Evolutionary conservation across 2,888 invertebrate species (phyloP).

Genomic region (Erebia epiphron): DNA sequence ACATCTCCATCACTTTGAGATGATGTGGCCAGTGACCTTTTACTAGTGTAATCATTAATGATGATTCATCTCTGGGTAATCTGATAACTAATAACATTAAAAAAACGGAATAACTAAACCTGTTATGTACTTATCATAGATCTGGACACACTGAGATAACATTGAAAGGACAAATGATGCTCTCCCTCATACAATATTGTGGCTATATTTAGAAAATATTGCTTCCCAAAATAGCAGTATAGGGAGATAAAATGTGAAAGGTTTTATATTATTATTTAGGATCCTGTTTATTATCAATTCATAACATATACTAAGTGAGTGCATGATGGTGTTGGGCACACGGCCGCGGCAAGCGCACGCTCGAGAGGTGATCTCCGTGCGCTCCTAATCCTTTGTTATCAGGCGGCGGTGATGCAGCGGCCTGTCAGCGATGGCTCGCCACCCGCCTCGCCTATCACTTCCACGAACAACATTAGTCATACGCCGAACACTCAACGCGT

Average conservation of each 20-base stretch:
- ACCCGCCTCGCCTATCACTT: constrained; percentile 77
- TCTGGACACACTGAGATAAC: constrained; percentile 43
- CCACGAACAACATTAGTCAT: constrained; percentile 82
- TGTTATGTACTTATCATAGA: constrained; percentile 32
- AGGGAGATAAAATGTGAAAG: constrained; percentile 32
- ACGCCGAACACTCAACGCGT: constrained; percentile 78
- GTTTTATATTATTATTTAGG: constrained; percentile 25
- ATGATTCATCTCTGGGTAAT: constrained; percentile 69
- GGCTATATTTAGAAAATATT: constrained; percentile 79
- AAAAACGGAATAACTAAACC: constrained; percentile 40
- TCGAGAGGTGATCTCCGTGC: constrained; percentile 46
- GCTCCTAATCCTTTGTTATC: constrained; percentile 75
- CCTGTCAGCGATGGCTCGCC: constrained; percentile 45
- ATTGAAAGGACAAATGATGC: constrained; percentile 57
- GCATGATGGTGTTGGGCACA: constrained; percentile 21
- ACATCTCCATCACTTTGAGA: constrained; percentile 51
- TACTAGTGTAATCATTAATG: constrained; percentile 64
- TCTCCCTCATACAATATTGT: constrained; percentile 72
- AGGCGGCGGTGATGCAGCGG: constrained; percentile 67
- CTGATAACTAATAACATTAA: constrained; percentile 63
- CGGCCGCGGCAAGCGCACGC: constrained; percentile 25
- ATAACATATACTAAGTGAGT: constrained; percentile 39
- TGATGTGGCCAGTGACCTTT: constrained; percentile 46
- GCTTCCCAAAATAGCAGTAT: constrained; percentile 76
- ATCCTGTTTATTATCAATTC: not conserved